Evolutionary conservation across 2,797 vertebrate genomes (phyloP), one percentile per base, ranked within the genome.

Genomic region (Lagocephalus sceleratus): DNA sequence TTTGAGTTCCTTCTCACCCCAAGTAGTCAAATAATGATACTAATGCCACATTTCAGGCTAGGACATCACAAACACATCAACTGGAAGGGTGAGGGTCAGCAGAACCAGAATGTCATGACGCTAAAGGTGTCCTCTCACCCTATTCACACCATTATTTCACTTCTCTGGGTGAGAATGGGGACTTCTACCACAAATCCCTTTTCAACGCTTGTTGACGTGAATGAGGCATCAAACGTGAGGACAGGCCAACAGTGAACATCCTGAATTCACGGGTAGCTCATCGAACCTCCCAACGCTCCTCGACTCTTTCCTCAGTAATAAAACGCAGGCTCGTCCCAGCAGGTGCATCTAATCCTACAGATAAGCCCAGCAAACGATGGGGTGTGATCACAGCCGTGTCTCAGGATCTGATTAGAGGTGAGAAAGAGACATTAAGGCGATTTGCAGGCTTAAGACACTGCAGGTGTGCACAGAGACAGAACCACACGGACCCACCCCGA

Each of bases 341-440:
- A 43, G 71, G 60, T 64, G 59, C 10, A 49, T 76, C 70, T 75
- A 71, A 86, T 88, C 77, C 71, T 44, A 26, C 58, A 67, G 78
- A 82, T 79, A 79, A 82, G 71, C 47, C 64, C 71, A 63, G 29
- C 67, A 79, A 79, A 85, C 64, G 76, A 54, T 47, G 25, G 47
- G 51, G 59, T 65, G 54, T 66, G 59, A 71, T 71, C 57, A 5
- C 40, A 52, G 51, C 19, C 47, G 23, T 75, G 71, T 54, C 38
- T 57, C 45, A 26, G 12, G 57, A 82, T 83, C 66, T 72, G 79
- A 85, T 83, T 64, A 58, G 29, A 78, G 72, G 75, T 69, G 76
- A 60, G 73, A 73, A 74, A 71, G 45, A 57, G 75, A 65, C 50
- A 66, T 55, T 76, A 59, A 58, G 57, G 57, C 42, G 11, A 20